A percentile compares a stretch with the other conserved stretches of the same genome.
phyloP scores from a whole-genome alignment of 1,140 invertebrate species.

The Drosophila ironensis region DNA sequence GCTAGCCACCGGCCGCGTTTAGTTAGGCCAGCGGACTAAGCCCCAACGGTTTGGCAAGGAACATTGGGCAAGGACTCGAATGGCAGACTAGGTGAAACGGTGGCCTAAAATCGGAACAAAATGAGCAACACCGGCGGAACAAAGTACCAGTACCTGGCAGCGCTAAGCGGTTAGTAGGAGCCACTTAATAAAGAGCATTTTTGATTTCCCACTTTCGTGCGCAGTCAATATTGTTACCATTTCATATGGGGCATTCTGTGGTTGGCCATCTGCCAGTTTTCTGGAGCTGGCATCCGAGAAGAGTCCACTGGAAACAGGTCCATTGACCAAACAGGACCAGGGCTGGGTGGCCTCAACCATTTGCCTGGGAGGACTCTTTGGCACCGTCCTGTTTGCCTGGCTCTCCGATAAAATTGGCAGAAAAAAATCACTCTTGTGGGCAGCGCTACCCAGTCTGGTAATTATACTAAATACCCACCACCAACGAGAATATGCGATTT shows the following conservation, averaged over 20 bases:
- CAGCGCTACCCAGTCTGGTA: constrained; percentile 67
- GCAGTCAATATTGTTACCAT: constrained; percentile 59
- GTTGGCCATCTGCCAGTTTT: constrained; percentile 84
- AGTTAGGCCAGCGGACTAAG: constrained; percentile 44
- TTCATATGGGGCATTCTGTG: constrained; percentile 67
- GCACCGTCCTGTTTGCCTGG: constrained; percentile 83
- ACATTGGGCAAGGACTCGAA: background rate
- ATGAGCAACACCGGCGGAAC: constrained; percentile 44
- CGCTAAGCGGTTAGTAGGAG: constrained; percentile 50
- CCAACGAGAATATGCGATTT: background rate
- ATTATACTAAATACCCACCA: background rate
- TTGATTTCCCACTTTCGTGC: background rate
- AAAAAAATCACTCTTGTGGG: constrained; percentile 52
- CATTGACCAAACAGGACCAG: constrained; percentile 78
- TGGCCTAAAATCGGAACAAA: background rate
- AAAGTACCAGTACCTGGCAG: constrained; percentile 60
- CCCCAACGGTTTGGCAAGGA: constrained; percentile 1
- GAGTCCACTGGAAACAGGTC: constrained; percentile 55
- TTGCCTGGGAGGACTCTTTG: constrained; percentile 83
- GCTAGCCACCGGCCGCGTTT: constrained; percentile 34
- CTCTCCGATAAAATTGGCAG: constrained; percentile 83
- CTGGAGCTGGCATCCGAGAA: constrained; percentile 80
- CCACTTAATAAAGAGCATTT: background rate
- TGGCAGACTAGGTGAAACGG: too few relatives aligned
- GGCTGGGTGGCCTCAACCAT: constrained; percentile 84